Base-by-base conservation (phyloP, 1,140 invertebrate species). In the Trissolcus basalis region DNA sequence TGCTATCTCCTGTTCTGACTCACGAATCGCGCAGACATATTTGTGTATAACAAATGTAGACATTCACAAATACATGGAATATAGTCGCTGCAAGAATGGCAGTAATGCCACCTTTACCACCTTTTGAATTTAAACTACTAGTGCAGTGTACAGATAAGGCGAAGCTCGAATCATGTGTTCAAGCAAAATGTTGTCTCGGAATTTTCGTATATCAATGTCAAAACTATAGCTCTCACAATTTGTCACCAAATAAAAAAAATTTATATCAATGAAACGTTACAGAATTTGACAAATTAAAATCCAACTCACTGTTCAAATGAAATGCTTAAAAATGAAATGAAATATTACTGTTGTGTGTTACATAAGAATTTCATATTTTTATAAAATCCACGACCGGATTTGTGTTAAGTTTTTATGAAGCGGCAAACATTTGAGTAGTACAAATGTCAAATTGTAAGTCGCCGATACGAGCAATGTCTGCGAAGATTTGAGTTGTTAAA, bases 71-170 rank as follows among this genome's bases (percentile, higher is more conserved):
- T 13, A 65, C 50, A 63, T 7, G 10, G 33, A 64, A 13, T 43
- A 64, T 12, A 44, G 39, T 68, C 27, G 39, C 27, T 50, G 9
- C 8, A 12, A 54, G 19, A 27, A 27, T 27, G 19, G 19, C 19
- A 27, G 19, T 53, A 45, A 63, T 58, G 55, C 36, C 63, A 50
- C 51, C 50, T 54, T 12, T 19, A 58, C 64, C 19, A 49, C 59
- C 59, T 68, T 69, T 69, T 69, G 59, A 75, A 75, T 75, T 63
- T 75, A 75, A 75, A 69, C 64, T 69, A 35, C 60, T 3, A n/a
- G n/a, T n/a, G 19, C 19, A 6, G 19, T 27, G 19, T 59, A 64
- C 51, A 75, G 72, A 75, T 75, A 75, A 75, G 59, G 19, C 43
- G 43, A 69, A 56, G 64, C 64, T 50, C 72, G 36, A 54, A 55